These are phyloP conservation scores for Limnephilus rhombicus DNA, from an alignment of 2,888 invertebrate species.

Conservation along the genomic window DNA sequence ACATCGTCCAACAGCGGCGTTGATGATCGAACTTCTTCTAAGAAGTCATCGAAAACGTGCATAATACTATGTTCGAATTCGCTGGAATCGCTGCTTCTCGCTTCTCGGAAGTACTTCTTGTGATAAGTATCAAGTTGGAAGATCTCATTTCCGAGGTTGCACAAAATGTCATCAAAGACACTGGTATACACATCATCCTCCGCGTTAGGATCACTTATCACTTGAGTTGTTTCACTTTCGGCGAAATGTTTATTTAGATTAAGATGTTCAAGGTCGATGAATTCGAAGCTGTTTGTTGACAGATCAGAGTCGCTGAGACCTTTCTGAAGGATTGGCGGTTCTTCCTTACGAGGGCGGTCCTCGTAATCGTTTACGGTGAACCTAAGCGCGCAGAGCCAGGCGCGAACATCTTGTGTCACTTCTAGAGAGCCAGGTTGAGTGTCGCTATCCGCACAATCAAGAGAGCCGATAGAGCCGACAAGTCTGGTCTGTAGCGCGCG, in stretches of 20 bases:
- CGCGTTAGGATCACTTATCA: not conserved
- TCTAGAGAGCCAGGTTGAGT: slow-evolving; percentile 65
- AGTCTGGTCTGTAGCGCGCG: slow-evolving; percentile 75
- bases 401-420: slow-evolving; percentile 68
- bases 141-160: slow-evolving; percentile 75
- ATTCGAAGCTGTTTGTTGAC: slow-evolving; percentile 49
- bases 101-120: slow-evolving; percentile 69
- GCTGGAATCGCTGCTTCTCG: slow-evolving; percentile 65
- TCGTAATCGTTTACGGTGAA: slow-evolving; percentile 75
- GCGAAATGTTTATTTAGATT: slow-evolving; percentile 68
- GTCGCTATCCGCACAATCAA: slow-evolving; percentile 63
- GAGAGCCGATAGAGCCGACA: slow-evolving; percentile 66
- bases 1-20: slow-evolving; percentile 42
- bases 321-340: not conserved
- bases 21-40: slow-evolving; percentile 68
- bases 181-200: slow-evolving; percentile 40
- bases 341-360: slow-evolving; percentile 66
- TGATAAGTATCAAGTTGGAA: slow-evolving; percentile 76
- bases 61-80: slow-evolving; percentile 71
- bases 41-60: slow-evolving; percentile 76
- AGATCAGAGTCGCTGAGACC: slow-evolving; percentile 48
- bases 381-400: slow-evolving; percentile 73
- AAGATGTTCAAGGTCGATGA: slow-evolving; percentile 65
- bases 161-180: slow-evolving; percentile 76
- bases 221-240: slow-evolving; percentile 57